A percentile compares a stretch with the other conserved stretches of the same genome.
phyloP scores from a whole-genome alignment of 2,797 vertebrate genomes.

The Dendrocincla fuliginosa region DNA sequence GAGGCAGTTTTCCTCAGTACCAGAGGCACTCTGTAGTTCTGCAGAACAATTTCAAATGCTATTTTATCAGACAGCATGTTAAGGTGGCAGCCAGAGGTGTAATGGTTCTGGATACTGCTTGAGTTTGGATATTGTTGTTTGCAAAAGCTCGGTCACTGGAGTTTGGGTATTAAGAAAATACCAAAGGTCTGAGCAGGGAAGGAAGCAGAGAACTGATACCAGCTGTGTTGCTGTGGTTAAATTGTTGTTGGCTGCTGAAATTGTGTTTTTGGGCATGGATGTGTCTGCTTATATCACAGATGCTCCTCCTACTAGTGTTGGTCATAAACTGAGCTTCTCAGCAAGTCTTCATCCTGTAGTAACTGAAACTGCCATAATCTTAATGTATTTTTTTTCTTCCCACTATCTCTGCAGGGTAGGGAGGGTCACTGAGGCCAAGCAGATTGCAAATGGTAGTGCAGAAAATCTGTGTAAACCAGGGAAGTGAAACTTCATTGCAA shows the following conservation, averaged over 20 bases:
- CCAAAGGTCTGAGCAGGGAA: background rate
- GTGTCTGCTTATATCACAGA: background rate
- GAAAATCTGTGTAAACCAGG: background rate
- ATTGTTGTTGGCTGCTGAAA: background rate
- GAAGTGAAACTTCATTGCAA: background rate
- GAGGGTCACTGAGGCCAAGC: background rate
- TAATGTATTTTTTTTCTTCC: background rate
- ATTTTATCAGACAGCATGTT: fast-evolving
- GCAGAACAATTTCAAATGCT: background rate
- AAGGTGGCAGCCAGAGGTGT: background rate
- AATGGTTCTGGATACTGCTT: background rate
- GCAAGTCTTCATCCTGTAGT: background rate
- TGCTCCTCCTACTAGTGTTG: fast-evolving
- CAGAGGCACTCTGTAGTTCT: background rate
- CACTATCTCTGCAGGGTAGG: background rate
- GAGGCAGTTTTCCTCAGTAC: background rate
- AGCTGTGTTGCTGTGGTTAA: background rate
- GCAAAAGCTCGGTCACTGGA: background rate
- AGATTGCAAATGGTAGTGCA: background rate
- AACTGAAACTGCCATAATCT: background rate
- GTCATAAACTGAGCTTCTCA: background rate
- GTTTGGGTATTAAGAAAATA: background rate
- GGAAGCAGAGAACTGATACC: background rate
- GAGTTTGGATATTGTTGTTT: background rate
- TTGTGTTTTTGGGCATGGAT: background rate